Conservation (phyloP, 2,888 invertebrate species). For the Oscheius onirici region DNA sequence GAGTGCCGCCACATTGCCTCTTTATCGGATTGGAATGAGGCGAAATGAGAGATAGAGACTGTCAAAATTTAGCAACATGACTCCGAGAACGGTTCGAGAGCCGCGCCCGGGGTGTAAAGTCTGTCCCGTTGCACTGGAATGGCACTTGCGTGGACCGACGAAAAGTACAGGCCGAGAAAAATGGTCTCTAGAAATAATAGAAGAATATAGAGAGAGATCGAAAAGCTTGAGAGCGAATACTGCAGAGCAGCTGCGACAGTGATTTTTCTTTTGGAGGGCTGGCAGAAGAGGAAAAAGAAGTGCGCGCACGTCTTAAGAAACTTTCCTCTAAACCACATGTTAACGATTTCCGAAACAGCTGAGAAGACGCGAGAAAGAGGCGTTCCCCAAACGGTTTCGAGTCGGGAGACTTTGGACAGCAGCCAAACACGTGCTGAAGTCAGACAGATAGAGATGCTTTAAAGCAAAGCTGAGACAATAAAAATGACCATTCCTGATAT, state of each 20-base stretch:
- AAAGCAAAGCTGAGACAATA: no score
- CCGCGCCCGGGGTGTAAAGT: no score
- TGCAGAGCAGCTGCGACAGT: conserved; percentile 16
- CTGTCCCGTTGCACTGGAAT: no score
- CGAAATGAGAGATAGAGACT: not conserved
- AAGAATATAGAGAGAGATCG: not conserved
- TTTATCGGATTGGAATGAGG: not conserved
- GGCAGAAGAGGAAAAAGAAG: not conserved
- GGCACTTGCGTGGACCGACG: not conserved
- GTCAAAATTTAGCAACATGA: no score
- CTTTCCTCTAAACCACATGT: conserved; percentile 20
- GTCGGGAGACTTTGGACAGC: conserved; percentile 21
- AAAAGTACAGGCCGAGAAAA: conserved; percentile 1
- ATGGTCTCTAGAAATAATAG: not conserved
- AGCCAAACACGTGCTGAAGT: conserved; percentile 10
- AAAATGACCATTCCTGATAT: no score
- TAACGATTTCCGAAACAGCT: conserved; percentile 23
- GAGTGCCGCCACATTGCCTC: conserved; percentile 23
- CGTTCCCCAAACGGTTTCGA: conserved; percentile 21
- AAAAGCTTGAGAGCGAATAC: not conserved
- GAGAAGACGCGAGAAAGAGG: conserved; percentile 1
- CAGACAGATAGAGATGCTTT: conserved; percentile 3
- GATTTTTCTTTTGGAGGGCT: conserved; percentile 5
- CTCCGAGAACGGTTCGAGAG: no score
- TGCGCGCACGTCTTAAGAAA: not conserved